Evolutionary conservation across 1,140 invertebrate genomes (phyloP).

Genomic region (Yoshiicerus persimilis): DNA sequence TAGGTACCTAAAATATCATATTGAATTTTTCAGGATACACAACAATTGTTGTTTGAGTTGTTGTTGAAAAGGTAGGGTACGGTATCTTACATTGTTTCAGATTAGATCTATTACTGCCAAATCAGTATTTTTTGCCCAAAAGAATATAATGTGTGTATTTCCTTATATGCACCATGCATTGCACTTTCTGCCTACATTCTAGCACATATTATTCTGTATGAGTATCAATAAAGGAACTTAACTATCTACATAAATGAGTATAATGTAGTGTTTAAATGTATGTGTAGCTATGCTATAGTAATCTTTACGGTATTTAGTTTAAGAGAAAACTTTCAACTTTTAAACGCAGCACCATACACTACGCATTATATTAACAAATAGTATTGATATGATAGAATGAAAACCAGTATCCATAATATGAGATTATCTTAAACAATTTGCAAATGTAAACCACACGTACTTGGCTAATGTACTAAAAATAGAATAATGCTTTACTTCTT

Average conservation of each 20-base stretch:
- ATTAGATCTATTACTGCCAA: background rate
- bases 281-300: background rate
- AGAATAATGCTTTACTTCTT: background rate
- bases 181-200: too few species aligned
- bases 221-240: too few species aligned
- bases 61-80: background rate
- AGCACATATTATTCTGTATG: too few species aligned
- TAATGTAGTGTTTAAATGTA: background rate
- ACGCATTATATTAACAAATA: background rate
- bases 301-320: background rate
- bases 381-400: background rate
- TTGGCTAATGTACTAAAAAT: background rate
- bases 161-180: too few species aligned
- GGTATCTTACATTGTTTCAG: background rate
- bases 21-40: background rate
- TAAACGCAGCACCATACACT: background rate
- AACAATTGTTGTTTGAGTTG: background rate
- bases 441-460: background rate
- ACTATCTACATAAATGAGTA: too few species aligned
- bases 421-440: background rate
- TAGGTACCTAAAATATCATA: background rate
- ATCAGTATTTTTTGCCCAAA: background rate
- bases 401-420: background rate
- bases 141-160: too few species aligned
- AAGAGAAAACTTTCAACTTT: conserved; percentile 17